phyloP scores from a whole-genome alignment of 2,797 vertebrate genomes.

The Malacoraja senta region DNA sequence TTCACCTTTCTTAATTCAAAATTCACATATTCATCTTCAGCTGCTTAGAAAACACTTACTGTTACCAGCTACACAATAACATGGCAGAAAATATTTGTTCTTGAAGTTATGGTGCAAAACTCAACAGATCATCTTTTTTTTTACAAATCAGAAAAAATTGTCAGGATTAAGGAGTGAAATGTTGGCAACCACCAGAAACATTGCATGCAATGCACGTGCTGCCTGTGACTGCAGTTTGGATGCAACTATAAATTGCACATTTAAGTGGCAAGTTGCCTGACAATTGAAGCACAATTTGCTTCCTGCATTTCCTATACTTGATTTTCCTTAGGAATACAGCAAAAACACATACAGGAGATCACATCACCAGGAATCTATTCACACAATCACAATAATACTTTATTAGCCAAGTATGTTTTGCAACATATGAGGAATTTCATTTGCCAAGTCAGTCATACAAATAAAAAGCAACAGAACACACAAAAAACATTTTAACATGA shows the following conservation, averaged over 20 bases:
- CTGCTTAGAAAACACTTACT: neutral
- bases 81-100: neutral
- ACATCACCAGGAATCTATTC: too few species aligned
- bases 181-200: neutral
- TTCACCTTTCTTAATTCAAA: neutral
- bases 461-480: too few species aligned
- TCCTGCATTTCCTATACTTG: neutral
- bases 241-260: neutral
- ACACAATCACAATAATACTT: too few species aligned
- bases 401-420: too few species aligned
- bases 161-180: neutral
- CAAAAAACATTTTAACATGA: too few species aligned
- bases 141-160: neutral
- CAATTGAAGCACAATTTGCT: neutral
- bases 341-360: neutral
- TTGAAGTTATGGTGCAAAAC: neutral
- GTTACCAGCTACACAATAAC: neutral
- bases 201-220: neutral
- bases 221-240: neutral
- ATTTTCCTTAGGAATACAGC: neutral
- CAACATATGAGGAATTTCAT: too few species aligned
- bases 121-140: too few species aligned
- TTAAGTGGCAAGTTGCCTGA: neutral
- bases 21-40: neutral
- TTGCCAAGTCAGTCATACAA: too few species aligned